phyloP scores from a whole-genome alignment of 1,140 invertebrate genomes.

The Zaprionus vittiger region DNA sequence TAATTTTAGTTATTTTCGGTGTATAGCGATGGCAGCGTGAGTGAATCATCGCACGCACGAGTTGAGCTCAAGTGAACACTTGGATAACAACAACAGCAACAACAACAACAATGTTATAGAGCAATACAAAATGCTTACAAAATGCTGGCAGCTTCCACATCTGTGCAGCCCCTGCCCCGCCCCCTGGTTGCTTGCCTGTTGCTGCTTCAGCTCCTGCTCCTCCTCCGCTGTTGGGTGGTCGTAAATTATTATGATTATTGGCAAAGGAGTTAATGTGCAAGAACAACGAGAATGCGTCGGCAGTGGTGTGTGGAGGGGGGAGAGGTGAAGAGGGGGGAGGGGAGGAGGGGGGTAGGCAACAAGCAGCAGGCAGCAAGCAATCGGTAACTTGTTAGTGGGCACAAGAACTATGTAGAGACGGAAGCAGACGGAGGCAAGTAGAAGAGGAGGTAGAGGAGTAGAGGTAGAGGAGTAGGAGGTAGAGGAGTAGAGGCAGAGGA shows the following conservation, averaged over 20 bases:
- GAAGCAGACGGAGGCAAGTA: slow-evolving; percentile 1
- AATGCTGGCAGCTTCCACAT: slow-evolving; percentile 50
- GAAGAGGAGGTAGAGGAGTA: neutral
- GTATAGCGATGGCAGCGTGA: slow-evolving; percentile 5
- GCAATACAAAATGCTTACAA: slow-evolving; percentile 66
- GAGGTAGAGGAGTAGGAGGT: neutral
- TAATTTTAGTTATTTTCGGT: slow-evolving; percentile 36
- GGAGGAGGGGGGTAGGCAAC: slow-evolving; percentile 22
- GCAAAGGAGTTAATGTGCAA: slow-evolving; percentile 76
- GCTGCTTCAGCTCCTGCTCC: neutral
- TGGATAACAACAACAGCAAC: slow-evolving; percentile 3
- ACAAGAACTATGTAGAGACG: slow-evolving; percentile 25
- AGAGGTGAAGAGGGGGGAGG: neutral
- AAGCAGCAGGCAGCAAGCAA: slow-evolving; percentile 42
- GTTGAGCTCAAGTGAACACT: slow-evolving; percentile 1
- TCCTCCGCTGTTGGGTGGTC: slow-evolving; percentile 66
- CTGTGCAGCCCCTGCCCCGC: slow-evolving; percentile 1
- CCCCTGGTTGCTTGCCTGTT: slow-evolving; percentile 28
- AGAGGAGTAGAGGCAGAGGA: neutral
- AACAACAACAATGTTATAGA: slow-evolving; percentile 16
- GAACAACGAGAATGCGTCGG: slow-evolving; percentile 25
- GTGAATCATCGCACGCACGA: slow-evolving; percentile 11
- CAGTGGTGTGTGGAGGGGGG: neutral
- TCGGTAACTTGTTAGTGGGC: slow-evolving; percentile 72
- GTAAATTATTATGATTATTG: slow-evolving; percentile 80